phyloP scores from a whole-genome alignment of 2,797 vertebrate species.

The Typhlichthys eigenmanni region DNA sequence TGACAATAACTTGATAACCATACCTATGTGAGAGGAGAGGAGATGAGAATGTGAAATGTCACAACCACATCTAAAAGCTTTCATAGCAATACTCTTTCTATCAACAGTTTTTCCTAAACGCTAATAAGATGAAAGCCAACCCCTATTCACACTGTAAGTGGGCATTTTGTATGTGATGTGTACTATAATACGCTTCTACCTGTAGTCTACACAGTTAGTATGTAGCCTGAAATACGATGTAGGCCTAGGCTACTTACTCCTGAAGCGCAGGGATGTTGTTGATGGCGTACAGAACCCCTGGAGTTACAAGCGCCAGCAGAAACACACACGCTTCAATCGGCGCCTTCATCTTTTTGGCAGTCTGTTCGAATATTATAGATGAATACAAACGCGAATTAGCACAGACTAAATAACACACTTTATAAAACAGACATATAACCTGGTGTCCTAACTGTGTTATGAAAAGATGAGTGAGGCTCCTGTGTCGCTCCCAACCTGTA shows the following conservation, averaged over 20 bases:
- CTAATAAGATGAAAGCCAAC: too few relatives aligned
- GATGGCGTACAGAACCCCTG: slow-evolving; percentile 78
- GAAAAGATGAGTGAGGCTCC: slow-evolving; percentile 39
- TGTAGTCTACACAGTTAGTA: neutral
- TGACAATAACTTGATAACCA: neutral
- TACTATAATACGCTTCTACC: too few relatives aligned
- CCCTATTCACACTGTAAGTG: neutral
- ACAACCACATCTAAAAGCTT: too few relatives aligned
- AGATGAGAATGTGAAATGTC: too few relatives aligned
- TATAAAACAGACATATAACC: slow-evolving; percentile 15
- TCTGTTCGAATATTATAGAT: neutral
- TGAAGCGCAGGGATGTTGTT: slow-evolving; percentile 76
- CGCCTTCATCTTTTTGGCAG: slow-evolving; percentile 60
- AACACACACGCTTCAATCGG: slow-evolving; percentile 69
- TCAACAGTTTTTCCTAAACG: too few relatives aligned
- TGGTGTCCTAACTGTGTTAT: neutral
- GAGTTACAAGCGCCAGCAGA: slow-evolving; percentile 80
- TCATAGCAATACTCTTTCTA: too few relatives aligned
- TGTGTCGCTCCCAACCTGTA: slow-evolving; percentile 23
- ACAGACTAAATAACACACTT: slow-evolving; percentile 20
- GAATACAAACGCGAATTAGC: too few relatives aligned
- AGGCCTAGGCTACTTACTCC: slow-evolving; percentile 81
- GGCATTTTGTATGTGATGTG: too few relatives aligned
- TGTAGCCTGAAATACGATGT: neutral
- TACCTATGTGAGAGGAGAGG: too few relatives aligned